These are phyloP conservation scores for Loxodonta africana DNA, from an alignment of 2,113 vertebrate genomes.

Conservation along the genomic window DNA sequence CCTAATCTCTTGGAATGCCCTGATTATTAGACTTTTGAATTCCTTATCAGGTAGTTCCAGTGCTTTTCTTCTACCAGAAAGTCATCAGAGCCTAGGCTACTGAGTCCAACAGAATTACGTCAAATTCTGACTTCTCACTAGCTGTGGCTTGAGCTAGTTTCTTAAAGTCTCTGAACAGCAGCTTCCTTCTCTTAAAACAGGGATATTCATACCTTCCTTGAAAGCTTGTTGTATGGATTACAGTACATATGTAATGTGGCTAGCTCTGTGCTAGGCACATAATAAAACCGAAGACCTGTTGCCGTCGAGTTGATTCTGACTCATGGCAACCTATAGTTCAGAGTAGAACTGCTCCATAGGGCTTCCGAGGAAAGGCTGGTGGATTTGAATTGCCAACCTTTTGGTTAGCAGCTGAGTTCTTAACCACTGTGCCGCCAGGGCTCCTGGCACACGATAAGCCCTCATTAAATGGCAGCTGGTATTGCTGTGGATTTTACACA, in stretches of 20 bases:
- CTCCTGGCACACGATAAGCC: background rate
- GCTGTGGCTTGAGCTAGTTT: background rate
- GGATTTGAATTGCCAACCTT: too few relatives aligned
- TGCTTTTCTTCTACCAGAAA: too few relatives aligned
- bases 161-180: background rate
- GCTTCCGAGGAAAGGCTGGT: too few relatives aligned
- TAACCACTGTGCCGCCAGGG: too few relatives aligned
- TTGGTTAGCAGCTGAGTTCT: too few relatives aligned
- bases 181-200: background rate
- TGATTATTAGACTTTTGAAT: too few relatives aligned
- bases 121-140: background rate
- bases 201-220: background rate
- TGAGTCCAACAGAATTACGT: background rate
- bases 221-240: background rate
- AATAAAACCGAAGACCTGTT: background rate
- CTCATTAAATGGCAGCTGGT: background rate
- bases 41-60: too few relatives aligned
- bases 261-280: background rate
- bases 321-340: too few relatives aligned
- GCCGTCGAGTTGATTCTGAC: too few relatives aligned
- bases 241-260: background rate
- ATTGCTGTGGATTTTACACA: background rate
- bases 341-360: too few relatives aligned
- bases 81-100: background rate
- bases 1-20: too few relatives aligned